These are phyloP conservation scores for Tiliqua scincoides DNA, from an alignment of 2,113 vertebrate species.

Conservation along the genomic window DNA sequence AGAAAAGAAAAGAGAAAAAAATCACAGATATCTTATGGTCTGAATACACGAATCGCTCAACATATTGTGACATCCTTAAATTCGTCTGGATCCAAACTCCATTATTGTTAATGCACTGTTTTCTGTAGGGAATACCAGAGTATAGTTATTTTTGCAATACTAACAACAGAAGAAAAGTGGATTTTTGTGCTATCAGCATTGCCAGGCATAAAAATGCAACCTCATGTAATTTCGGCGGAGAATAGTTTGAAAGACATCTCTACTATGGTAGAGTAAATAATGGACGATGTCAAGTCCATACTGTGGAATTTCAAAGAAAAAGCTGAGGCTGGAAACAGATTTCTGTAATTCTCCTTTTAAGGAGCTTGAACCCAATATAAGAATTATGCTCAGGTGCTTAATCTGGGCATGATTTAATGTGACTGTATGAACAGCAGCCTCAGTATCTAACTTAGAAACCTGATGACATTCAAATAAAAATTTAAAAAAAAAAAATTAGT, in stretches of 20 bases:
- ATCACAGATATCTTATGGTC: constrained; percentile 22
- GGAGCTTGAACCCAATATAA: not conserved
- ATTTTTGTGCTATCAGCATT: constrained; percentile 45
- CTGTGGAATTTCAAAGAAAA: constrained; percentile 18
- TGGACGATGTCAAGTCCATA: constrained; percentile 12
- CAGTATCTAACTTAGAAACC: too few species aligned
- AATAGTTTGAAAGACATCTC: constrained; percentile 42
- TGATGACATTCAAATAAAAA: not conserved
- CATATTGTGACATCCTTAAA: constrained; percentile 37
- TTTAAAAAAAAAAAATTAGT: too few species aligned
- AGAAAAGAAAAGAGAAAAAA: too few species aligned
- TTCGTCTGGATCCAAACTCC: constrained; percentile 46
- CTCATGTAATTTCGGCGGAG: constrained; percentile 46
- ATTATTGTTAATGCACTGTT: constrained; percentile 56
- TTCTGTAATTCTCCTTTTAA: not conserved
- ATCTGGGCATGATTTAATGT: constrained; percentile 15
- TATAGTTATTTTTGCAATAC: constrained; percentile 47
- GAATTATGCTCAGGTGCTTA: not conserved
- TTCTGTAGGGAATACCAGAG: constrained; percentile 50
- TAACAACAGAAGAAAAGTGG: constrained; percentile 39
- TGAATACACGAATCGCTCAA: constrained; percentile 38
- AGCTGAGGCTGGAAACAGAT: constrained; percentile 6
- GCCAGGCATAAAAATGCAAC: constrained; percentile 47
- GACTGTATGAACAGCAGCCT: not conserved
- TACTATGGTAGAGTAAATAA: constrained; percentile 39